These are phyloP conservation scores for Paraplagusia blochii DNA, from an alignment of 2,113 vertebrate genomes.

Conservation along the genomic window DNA sequence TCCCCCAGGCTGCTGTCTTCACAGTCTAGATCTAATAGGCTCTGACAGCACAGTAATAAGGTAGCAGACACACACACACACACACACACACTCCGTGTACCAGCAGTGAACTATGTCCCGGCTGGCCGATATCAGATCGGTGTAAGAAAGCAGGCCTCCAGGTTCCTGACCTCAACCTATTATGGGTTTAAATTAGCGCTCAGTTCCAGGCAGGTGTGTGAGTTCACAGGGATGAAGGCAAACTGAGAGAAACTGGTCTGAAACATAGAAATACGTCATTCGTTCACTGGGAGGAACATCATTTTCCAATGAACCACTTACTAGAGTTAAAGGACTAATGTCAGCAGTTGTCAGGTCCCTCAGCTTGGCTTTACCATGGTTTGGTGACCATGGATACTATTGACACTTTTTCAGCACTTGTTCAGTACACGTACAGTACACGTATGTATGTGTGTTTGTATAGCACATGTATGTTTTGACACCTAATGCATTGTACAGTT, in stretches of 20 bases:
- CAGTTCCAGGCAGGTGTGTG: constrained; percentile 7
- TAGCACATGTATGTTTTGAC: too few relatives aligned
- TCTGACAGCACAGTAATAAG: constrained; percentile 64
- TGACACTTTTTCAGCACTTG: too few relatives aligned
- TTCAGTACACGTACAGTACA: too few relatives aligned
- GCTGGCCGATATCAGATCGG: constrained; percentile 23
- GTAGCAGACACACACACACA: constrained; percentile 35
- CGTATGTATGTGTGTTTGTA: too few relatives aligned
- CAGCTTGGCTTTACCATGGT: too few relatives aligned
- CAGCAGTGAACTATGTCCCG: constrained; percentile 10
- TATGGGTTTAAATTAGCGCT: constrained; percentile 3
- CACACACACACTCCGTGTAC: constrained; percentile 17
- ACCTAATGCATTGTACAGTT: too few relatives aligned
- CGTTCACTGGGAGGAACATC: too few relatives aligned
- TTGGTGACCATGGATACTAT: too few relatives aligned
- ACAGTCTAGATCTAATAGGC: constrained; percentile 71
- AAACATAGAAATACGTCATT: too few relatives aligned
- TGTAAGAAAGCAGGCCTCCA: constrained; percentile 42
- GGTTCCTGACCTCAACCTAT: constrained; percentile 16
- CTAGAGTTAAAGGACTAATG: too few relatives aligned
- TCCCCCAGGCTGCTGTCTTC: constrained; percentile 47
- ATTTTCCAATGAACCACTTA: too few relatives aligned
- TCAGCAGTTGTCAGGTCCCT: too few relatives aligned
- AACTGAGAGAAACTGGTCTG: constrained; percentile 1
- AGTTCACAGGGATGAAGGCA: not conserved